phyloP scores from a whole-genome alignment of 2,888 invertebrate species.

The Latrodectus elegans region DNA sequence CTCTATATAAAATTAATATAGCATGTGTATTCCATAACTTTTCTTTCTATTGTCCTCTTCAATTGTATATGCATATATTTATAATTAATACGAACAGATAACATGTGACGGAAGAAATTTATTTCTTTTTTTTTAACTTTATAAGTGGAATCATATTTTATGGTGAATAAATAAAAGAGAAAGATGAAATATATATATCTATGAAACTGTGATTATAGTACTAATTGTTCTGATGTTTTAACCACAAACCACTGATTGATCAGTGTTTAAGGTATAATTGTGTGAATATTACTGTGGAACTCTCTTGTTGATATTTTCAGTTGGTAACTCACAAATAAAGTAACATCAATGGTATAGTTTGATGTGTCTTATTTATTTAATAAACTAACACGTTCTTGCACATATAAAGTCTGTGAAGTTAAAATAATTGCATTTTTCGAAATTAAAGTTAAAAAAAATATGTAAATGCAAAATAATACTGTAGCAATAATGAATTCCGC shows the following conservation, averaged over 20 bases:
- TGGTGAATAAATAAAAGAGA: conserved; percentile 21
- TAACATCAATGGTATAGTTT: conserved; percentile 36
- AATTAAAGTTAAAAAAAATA: no score
- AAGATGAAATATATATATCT: conserved; percentile 18
- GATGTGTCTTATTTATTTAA: conserved; percentile 6
- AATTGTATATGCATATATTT: conserved; percentile 35
- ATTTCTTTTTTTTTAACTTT: conserved; percentile 14
- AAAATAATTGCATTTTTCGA: no score
- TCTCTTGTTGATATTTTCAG: conserved; percentile 65
- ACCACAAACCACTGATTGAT: conserved; percentile 57
- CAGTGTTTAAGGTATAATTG: conserved; percentile 42
- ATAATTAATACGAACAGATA: not conserved
- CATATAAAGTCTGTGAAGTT: not conserved
- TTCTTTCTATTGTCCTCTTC: conserved; percentile 52
- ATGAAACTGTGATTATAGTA: conserved; percentile 64
- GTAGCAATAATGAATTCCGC: no score
- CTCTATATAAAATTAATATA: conserved; percentile 43
- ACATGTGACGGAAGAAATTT: conserved; percentile 2
- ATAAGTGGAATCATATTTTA: conserved; percentile 22
- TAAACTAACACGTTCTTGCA: not conserved
- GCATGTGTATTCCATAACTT: conserved; percentile 48
- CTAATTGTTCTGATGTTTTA: conserved; percentile 55
- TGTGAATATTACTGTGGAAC: conserved; percentile 63
- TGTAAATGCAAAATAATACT: no score
- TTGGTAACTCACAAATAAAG: conserved; percentile 67